Conservation (phyloP, 64 coral and sea anemone species). For the Anthopleura sola region DNA sequence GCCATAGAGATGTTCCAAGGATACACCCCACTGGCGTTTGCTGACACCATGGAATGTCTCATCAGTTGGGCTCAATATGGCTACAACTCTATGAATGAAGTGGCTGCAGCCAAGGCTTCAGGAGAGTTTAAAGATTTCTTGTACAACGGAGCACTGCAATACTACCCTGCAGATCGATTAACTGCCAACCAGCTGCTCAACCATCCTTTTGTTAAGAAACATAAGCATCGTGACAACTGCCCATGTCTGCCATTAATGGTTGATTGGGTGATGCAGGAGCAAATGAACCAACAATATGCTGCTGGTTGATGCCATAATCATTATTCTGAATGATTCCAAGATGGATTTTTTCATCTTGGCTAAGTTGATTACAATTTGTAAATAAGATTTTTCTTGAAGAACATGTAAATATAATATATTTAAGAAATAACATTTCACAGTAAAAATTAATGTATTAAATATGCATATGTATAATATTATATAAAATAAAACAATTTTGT, state of each 20-base stretch:
- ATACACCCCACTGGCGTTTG: neutral
- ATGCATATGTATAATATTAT: too few species aligned
- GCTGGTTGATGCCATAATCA: neutral
- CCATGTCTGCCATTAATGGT: neutral
- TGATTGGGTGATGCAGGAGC: neutral
- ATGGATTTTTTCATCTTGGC: too few species aligned
- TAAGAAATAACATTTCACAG: too few species aligned
- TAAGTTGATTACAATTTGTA: too few species aligned
- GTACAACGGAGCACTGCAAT: neutral
- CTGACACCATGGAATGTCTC: neutral
- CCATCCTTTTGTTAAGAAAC: neutral
- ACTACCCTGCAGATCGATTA: neutral
- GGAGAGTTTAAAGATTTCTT: neutral
- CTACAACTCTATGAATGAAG: neutral
- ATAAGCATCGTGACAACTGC: neutral
- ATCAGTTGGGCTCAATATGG: neutral
- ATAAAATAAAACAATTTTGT: too few species aligned
- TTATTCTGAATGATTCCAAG: too few species aligned
- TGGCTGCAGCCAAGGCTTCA: neutral
- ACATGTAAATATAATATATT: too few species aligned
- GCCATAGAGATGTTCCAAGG: neutral
- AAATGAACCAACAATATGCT: neutral
- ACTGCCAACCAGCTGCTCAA: neutral
- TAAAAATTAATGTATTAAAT: too few species aligned
- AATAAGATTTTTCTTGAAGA: too few species aligned